A percentile compares a stretch with the other conserved stretches of the same genome.
phyloP scores from a whole-genome alignment of 1,140 invertebrate species.

The Drosophila pseudoananassae region DNA sequence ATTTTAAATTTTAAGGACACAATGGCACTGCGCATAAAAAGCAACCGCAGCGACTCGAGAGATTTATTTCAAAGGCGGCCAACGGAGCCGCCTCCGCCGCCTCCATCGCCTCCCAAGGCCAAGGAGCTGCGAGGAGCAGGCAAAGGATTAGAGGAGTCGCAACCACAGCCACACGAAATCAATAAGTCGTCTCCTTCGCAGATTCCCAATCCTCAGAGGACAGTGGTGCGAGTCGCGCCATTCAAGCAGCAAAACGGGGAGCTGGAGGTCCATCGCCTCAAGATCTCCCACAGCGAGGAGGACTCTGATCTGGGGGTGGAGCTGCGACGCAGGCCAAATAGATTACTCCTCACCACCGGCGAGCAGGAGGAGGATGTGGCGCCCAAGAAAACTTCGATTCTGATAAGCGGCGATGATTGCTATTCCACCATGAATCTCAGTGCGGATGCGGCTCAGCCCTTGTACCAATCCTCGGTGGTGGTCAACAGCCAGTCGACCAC shows the following conservation, averaged over 20 bases:
- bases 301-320: slow-evolving; percentile 37
- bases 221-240: slow-evolving; percentile 79
- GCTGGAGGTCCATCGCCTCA: slow-evolving; percentile 85
- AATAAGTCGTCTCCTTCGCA: slow-evolving; percentile 46
- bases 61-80: slow-evolving; percentile 85
- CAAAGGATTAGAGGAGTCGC: slow-evolving; percentile 63
- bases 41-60: slow-evolving; percentile 86
- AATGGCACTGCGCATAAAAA: slow-evolving; percentile 90
- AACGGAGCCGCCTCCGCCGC: slow-evolving; percentile 83
- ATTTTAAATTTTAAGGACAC: slow-evolving; percentile 88
- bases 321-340: slow-evolving; percentile 31
- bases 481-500: slow-evolving; percentile 85
- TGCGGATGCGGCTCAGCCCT: slow-evolving; percentile 86
- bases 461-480: slow-evolving; percentile 89
- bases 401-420: slow-evolving; percentile 90
- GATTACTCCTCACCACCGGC: neutral
- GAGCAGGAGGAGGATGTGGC: slow-evolving; percentile 45
- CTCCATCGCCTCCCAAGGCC: slow-evolving; percentile 48
- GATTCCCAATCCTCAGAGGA: slow-evolving; percentile 41
- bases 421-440: slow-evolving; percentile 88
- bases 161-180: slow-evolving; percentile 48
- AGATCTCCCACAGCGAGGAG: slow-evolving; percentile 85
- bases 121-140: slow-evolving; percentile 15
- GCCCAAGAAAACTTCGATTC: slow-evolving; percentile 89
- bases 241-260: slow-evolving; percentile 63